phyloP scores from a whole-genome alignment of 2,797 vertebrate species.

The Hybognathus amarus region DNA sequence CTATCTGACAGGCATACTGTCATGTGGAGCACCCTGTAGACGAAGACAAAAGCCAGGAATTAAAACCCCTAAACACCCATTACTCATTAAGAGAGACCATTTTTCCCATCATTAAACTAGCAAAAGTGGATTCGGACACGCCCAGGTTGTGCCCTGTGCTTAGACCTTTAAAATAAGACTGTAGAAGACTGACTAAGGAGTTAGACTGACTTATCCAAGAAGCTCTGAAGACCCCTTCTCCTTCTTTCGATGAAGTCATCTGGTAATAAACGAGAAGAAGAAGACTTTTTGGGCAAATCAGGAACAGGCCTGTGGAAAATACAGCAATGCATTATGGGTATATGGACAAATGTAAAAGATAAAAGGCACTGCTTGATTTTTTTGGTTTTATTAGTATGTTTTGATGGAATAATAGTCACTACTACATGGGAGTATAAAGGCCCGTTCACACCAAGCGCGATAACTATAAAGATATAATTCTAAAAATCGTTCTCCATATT shows the following conservation, averaged over 20 bases:
- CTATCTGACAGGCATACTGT: constrained; percentile 97
- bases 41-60: constrained; percentile 12
- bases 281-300: constrained; percentile 90
- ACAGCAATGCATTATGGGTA: background rate
- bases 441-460: too few relatives aligned
- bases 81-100: too few relatives aligned
- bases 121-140: too few relatives aligned
- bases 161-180: too few relatives aligned
- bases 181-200: background rate
- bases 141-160: too few relatives aligned
- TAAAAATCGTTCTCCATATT: too few relatives aligned
- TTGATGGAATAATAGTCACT: background rate
- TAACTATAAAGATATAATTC: too few relatives aligned
- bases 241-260: constrained; percentile 94
- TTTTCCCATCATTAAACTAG: too few relatives aligned
- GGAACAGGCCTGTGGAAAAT: constrained; percentile 84
- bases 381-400: background rate
- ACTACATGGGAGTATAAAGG: background rate
- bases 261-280: constrained; percentile 83
- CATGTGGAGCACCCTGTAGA: constrained; percentile 86
- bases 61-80: too few relatives aligned
- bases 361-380: background rate
- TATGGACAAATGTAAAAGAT: background rate
- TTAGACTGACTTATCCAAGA: constrained; percentile 88
- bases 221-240: constrained; percentile 89